A percentile compares a stretch with the other conserved stretches of the same genome.
Conservation (phyloP, 2,113 vertebrate species). For the Planiliza haematocheilus region DNA sequence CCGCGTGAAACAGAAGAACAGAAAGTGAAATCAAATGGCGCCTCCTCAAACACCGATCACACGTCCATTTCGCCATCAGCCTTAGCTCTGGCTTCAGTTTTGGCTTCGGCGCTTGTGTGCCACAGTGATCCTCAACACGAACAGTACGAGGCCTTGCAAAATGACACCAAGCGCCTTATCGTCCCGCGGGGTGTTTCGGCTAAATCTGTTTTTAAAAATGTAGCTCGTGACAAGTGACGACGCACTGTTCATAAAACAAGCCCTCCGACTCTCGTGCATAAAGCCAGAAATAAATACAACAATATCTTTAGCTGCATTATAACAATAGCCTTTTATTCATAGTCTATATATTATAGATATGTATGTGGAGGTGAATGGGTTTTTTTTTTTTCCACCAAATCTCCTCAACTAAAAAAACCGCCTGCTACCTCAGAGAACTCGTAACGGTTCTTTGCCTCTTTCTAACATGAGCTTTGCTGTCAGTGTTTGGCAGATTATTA, state of each 20-base stretch:
- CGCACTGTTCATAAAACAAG: conserved; percentile 11
- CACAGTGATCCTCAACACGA: conserved; percentile 11
- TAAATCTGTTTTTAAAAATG: conserved; percentile 36
- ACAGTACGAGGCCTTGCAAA: conserved; percentile 28
- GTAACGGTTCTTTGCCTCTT: conserved; percentile 25
- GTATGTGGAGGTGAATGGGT: conserved; percentile 27
- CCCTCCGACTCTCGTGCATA: background rate
- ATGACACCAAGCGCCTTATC: conserved; percentile 40
- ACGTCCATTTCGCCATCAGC: conserved; percentile 11
- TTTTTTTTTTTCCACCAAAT: conserved; percentile 27
- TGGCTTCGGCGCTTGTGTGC: background rate
- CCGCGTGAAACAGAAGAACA: conserved; percentile 7
- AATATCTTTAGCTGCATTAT: conserved; percentile 5
- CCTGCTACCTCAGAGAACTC: conserved; percentile 72
- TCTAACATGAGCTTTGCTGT: conserved; percentile 26
- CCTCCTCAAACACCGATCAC: background rate
- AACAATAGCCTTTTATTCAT: conserved; percentile 16
- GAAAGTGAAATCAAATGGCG: background rate
- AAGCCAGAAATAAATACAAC: conserved; percentile 13
- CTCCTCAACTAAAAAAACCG: conserved; percentile 53
- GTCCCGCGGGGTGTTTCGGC: conserved; percentile 19
- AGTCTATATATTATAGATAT: background rate
- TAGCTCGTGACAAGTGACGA: conserved; percentile 12
- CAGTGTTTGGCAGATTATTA: conserved; percentile 15
- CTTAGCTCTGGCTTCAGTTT: conserved; percentile 21